Base-by-base conservation (phyloP, 2,888 invertebrate genomes). In the Coelopa pilipes region DNA sequence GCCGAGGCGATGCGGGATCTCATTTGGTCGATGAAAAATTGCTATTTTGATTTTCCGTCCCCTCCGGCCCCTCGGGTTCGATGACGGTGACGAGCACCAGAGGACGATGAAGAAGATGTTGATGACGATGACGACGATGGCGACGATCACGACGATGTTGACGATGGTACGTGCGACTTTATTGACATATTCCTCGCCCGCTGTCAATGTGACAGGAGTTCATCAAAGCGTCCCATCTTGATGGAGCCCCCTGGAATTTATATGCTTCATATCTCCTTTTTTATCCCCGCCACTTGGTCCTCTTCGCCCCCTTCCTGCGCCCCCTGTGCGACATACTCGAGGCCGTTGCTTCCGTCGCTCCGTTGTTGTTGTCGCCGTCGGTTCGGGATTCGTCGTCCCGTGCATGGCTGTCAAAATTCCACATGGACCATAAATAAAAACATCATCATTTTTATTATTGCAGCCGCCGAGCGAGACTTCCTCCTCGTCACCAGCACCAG, bases 401-500 rank as follows among this genome's bases (percentile, higher is more conserved):
- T 46, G 73, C 74, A 75, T 76, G 73, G 78, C 84, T 84, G 85
- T 85, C 83, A 83, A 83, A 85, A 83, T 81, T 81, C 80, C 83
- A 83, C 85, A 85, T 84, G 83, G 82, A 80, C 83, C 85, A 84
- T 85, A 84, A 85, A 85, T 85, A 85, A 85, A 85, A 85, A 82
- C 84, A 85, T 85, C 81, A 71, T 65, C 65, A 83, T 82, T 82
- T 84, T 83, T 81, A 80, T 78, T 76, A 78, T 78, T 78, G 74
- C 76, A 75, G 46, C 72, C 15, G 60, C 71, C 19, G 65, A 67
- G 11, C 60, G 60, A 50, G 49, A 46, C 60, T 71, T 46, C 57
- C 71, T 71, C 24, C 50, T 70, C 57, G 69, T 11, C 60, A 60
- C 21, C 68, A 68, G 13, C 55, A 57, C 11, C 68, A 55, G 49